phyloP scores from a whole-genome alignment of 2,797 vertebrate genomes.

The Aplochiton taeniatus region DNA sequence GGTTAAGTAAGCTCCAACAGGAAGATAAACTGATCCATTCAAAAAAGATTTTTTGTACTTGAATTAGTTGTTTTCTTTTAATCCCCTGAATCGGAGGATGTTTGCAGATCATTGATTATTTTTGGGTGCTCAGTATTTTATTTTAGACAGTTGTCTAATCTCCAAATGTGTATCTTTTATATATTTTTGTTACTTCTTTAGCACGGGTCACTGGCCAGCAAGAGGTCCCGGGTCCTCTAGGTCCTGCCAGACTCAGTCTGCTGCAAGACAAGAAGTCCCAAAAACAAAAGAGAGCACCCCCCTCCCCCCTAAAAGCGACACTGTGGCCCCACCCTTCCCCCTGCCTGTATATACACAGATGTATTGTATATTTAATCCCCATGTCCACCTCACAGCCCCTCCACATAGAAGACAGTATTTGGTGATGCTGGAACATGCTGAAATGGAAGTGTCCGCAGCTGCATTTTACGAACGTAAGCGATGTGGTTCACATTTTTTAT shows the following conservation, averaged over 20 bases:
- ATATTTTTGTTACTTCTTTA: slow-evolving; percentile 48
- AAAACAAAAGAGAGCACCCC: slow-evolving; percentile 23
- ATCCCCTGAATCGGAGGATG: no score
- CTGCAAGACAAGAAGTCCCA: slow-evolving; percentile 24
- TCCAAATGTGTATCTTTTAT: slow-evolving; percentile 18
- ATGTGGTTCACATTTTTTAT: slow-evolving; percentile 30
- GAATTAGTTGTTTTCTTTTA: no score
- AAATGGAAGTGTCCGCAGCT: background rate
- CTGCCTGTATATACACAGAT: slow-evolving; percentile 70
- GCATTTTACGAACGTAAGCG: background rate
- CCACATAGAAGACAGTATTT: slow-evolving; percentile 26
- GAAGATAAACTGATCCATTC: no score
- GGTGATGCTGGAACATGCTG: slow-evolving; percentile 46
- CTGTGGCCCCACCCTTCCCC: slow-evolving; percentile 49
- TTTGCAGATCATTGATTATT: no score
- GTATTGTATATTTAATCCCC: slow-evolving; percentile 65
- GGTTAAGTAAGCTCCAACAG: no score
- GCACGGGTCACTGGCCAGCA: slow-evolving; percentile 93
- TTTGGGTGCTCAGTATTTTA: no score
- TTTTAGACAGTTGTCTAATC: no score
- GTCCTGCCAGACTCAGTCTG: slow-evolving; percentile 43
- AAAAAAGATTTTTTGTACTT: no score
- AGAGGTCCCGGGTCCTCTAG: slow-evolving; percentile 88
- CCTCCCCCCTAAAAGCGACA: slow-evolving; percentile 36
- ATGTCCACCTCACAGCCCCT: slow-evolving; percentile 37